Evolutionary conservation across 2,888 invertebrate genomes (phyloP), one percentile per base, ranked within the genome.

Genomic region (Leucophenga maculata): DNA sequence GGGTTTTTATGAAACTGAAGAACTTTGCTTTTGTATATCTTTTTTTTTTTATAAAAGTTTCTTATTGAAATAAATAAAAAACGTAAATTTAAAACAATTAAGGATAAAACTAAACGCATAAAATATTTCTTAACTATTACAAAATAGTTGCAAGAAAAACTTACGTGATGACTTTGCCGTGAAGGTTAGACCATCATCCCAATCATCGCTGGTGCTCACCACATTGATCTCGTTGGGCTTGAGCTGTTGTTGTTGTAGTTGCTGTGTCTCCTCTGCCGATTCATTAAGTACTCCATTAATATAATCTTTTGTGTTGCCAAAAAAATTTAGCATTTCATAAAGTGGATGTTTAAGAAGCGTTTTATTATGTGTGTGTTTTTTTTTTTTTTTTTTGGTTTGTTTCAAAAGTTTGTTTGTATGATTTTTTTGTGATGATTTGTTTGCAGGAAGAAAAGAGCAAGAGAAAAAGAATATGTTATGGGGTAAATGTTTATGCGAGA

Each of bases 161-260:
- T 93, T 93, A 95, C 95, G 94, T 89, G 93, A 94, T 88, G 94
- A 93, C 90, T 95, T 94, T 73, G 95, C 96, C 82, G 95, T 96
- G 88, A 97, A 97, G 75, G 94, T 96, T 79, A 96, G 95, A 84
- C 95, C 95, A 89, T 94, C 94, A 87, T 96, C 95, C 93, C 93
- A 93, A 84, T 95, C 95, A 77, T 93, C 93, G 77, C 89, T 90
- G 65, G 91, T 90, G 76, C 90, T 89, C 73, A 77, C 77, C 66
- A 85, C 85, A 31, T 90, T 91, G 3, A 90, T 90, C 71, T 86
- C 86, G 77, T 84, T 83, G 68, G 83, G 85, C 77, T 87, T 87
- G 74, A 76, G 82, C 72, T 77, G 78, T 72, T 88, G 89, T 74
- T 77, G 82, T 72, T 77, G 78, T 72, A 88, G 89, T 74, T 77